Percentiles rank a stretch among this genome's conserved stretches.
phyloP scores from a whole-genome alignment of 2,888 invertebrate genomes.

The Brachyptera risi region DNA sequence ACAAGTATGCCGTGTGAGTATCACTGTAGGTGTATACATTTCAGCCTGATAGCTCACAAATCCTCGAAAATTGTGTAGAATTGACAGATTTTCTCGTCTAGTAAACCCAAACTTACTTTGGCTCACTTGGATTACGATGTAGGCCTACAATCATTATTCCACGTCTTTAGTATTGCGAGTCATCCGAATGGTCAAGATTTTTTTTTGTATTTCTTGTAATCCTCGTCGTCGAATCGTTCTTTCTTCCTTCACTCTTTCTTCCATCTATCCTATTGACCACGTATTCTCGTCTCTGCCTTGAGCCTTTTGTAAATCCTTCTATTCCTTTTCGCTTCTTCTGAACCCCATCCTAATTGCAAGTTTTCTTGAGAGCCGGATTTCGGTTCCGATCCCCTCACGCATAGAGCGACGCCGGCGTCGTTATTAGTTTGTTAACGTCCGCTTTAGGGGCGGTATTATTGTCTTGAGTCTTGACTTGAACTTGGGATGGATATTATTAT shows the following conservation, averaged over 20 bases:
- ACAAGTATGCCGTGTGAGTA: too few species aligned
- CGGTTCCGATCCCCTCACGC: not conserved
- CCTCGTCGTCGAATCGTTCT: not conserved
- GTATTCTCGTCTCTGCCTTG: not conserved
- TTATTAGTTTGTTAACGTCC: not conserved
- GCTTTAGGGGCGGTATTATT: too few species aligned
- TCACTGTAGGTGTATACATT: too few species aligned
- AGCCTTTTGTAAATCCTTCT: constrained; percentile 8
- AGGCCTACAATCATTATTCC: not conserved
- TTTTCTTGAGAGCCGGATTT: constrained; percentile 12
- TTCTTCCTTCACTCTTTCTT: not conserved
- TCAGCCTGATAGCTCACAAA: too few species aligned
- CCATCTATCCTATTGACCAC: constrained; percentile 18
- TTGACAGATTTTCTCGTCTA: too few species aligned
- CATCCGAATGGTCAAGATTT: constrained; percentile 1
- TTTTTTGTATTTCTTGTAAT: not conserved
- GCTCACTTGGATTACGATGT: too few species aligned
- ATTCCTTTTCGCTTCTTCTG: constrained; percentile 8
- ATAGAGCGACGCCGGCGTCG: not conserved
- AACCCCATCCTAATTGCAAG: constrained; percentile 13
- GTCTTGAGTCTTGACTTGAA: too few species aligned
- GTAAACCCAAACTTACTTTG: too few species aligned
- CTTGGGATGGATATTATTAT: too few species aligned
- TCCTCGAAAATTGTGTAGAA: too few species aligned
- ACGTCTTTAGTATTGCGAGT: not conserved